Conservation (phyloP, 2,888 invertebrate genomes). For the Chrysopilus asiliformis region DNA sequence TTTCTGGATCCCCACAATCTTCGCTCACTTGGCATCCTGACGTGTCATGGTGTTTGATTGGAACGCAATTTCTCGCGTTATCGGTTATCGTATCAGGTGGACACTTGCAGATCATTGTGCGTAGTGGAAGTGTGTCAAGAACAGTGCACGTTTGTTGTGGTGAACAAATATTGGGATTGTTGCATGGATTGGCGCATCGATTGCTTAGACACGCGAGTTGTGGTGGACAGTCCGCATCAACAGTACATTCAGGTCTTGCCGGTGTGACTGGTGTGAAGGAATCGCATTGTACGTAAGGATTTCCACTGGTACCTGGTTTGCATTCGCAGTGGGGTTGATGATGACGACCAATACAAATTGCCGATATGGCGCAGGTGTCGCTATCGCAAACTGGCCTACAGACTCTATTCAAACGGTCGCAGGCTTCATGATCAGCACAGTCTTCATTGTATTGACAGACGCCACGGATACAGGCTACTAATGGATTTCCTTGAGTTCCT, state of each 20-base stretch:
- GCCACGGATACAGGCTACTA: conserved; percentile 66
- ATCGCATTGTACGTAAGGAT: conserved; percentile 58
- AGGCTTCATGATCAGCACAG: conserved; percentile 71
- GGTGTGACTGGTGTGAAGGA: conserved; percentile 32
- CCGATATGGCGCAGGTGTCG: conserved; percentile 65
- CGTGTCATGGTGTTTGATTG: conserved; percentile 40
- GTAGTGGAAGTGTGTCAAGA: conserved; percentile 61
- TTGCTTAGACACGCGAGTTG: conserved; percentile 63
- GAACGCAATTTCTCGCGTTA: conserved; percentile 55
- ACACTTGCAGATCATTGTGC: conserved; percentile 78
- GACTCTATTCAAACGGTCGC: conserved; percentile 68
- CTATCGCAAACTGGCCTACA: conserved; percentile 72
- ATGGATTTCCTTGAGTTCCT: conserved; percentile 75
- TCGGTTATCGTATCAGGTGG: conserved; percentile 67
- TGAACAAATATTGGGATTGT: conserved; percentile 55
- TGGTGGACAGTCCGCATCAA: conserved; percentile 64
- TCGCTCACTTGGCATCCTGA: conserved; percentile 55
- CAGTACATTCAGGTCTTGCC: conserved; percentile 47
- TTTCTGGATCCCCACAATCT: conserved; percentile 61
- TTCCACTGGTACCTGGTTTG: conserved; percentile 59
- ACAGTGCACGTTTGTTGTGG: conserved; percentile 67
- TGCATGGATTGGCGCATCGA: conserved; percentile 65
- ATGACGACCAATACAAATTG: conserved; percentile 57
- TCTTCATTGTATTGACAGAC: conserved; percentile 82
- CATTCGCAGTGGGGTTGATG: conserved; percentile 72